Evolutionary conservation across 2,888 invertebrate species (phyloP).

Genomic region (Epinotia brunnichana): DNA sequence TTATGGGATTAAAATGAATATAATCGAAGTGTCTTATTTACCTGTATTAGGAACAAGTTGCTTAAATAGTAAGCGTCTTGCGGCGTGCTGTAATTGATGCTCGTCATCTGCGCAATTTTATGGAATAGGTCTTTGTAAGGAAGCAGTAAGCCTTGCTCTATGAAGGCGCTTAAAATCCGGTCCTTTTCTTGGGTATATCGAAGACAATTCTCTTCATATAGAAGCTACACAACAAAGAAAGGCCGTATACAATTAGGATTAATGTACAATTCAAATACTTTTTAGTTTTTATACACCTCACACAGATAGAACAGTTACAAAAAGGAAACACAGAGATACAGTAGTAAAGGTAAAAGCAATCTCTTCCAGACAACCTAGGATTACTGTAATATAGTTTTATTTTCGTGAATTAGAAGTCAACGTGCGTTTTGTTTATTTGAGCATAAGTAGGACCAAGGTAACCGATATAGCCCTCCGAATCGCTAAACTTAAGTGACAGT

Average conservation of each 20-base stretch:
- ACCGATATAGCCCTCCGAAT: too few species aligned
- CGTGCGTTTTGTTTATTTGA: background rate
- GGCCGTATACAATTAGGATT: background rate
- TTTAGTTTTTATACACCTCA: too few species aligned
- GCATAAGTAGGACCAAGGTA: background rate
- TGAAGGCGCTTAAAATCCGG: slow-evolving; percentile 71
- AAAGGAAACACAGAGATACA: too few species aligned
- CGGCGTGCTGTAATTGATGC: slow-evolving; percentile 77
- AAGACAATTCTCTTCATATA: slow-evolving; percentile 78
- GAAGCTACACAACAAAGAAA: slow-evolving; percentile 60
- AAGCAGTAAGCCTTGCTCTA: slow-evolving; percentile 69
- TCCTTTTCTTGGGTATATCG: slow-evolving; percentile 76
- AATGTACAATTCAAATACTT: too few species aligned
- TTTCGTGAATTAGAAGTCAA: too few species aligned
- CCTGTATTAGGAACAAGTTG: slow-evolving; percentile 80
- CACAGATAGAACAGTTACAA: too few species aligned
- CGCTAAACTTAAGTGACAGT: too few species aligned
- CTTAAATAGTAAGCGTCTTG: slow-evolving; percentile 76
- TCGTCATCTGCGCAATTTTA: slow-evolving; percentile 77
- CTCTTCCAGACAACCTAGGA: too few species aligned
- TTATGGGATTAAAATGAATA: too few species aligned
- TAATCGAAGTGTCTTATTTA: slow-evolving; percentile 45
- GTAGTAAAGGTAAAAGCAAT: too few species aligned
- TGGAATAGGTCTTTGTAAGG: slow-evolving; percentile 76
- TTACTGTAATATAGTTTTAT: too few species aligned